Base-by-base conservation (phyloP, 2,797 vertebrate species). In the Ateles fusciceps region DNA sequence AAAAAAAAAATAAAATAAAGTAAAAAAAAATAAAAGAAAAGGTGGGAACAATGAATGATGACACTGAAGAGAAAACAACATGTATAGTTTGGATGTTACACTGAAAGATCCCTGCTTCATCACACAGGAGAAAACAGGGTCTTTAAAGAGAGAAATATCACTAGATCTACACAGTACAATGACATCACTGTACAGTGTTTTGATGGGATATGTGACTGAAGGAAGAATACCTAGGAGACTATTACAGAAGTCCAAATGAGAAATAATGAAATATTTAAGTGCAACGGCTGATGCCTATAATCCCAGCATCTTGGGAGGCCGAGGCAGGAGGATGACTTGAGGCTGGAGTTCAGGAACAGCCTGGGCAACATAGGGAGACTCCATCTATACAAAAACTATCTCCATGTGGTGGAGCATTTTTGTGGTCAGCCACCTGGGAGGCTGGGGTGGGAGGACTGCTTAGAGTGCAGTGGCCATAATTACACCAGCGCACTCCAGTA, bases 201-300 rank as follows among this genome's bases (percentile, higher is more conserved):
- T 76, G 33, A 33, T 59, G 12, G 24, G 22, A 28, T n/a, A n/a
- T 42, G 52, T 55, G 33, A 94, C 55, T 44, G 15, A 94, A 92
- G 55, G 48, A 59, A 95, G 9, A 13, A 28, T 48, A 28, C 46
- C 28, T 15, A 52, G 39, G 8, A 78, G 93, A 86, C 6, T 64
- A 39, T 85, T 48, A 79, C 17, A 87, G 68, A 91, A 80, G 28
- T 97, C 11, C 50, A 71, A 59, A 94, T 89, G 24, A 95, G 50
- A 94, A 96, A 92, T 74, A 84, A 94, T 95, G 36, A 96, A 89
- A 93, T 7, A 79, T 64, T 64, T 15, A 64, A 15, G 14, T 33
- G 14, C 33, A 33, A n/a, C 33, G 30, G 61, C 30, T 64, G 3
- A 33, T n/a, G 61, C 30, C 61, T 64, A 1, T 64, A 64, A 64